Percentiles rank a stretch among this genome's conserved stretches.
Conservation (phyloP, 2,113 vertebrate species). For the Sakesphorus luctuosus region DNA sequence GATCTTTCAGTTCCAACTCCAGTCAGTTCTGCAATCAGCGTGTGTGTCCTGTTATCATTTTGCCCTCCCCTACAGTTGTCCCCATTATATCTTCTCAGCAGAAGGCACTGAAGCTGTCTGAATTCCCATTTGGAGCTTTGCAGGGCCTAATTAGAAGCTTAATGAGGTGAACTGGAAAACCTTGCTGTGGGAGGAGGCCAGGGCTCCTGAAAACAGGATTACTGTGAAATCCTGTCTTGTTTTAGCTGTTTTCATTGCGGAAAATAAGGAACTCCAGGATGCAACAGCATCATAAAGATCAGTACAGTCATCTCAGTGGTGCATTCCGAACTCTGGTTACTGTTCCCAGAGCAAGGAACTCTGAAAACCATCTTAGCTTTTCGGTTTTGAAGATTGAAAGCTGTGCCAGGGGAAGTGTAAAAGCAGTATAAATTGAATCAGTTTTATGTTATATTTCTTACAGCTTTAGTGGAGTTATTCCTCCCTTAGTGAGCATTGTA, state of each 20-base stretch:
- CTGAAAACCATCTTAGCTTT: background rate
- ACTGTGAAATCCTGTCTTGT: background rate
- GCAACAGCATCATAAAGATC: background rate
- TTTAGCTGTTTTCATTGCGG: background rate
- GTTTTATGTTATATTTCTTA: background rate
- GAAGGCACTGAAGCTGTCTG: background rate
- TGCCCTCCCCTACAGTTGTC: background rate
- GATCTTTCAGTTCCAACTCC: background rate
- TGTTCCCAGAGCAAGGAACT: background rate
- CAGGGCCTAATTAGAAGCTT: background rate
- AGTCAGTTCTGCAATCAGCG: background rate
- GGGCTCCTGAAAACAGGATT: background rate
- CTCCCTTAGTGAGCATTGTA: background rate
- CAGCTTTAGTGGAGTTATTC: background rate
- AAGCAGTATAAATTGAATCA: background rate
- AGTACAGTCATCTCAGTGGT: rapidly evolving
- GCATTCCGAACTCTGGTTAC: background rate
- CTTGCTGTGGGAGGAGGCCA: background rate
- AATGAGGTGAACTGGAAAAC: background rate
- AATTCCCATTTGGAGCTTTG: background rate
- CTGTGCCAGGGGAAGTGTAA: background rate
- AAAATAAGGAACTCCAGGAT: background rate
- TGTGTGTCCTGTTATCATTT: background rate
- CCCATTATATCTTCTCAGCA: background rate
- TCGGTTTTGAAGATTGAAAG: background rate